Percentiles rank a stretch among this genome's conserved stretches.
Conservation (phyloP, 2,888 invertebrate genomes). For the Palloptera scutellata region DNA sequence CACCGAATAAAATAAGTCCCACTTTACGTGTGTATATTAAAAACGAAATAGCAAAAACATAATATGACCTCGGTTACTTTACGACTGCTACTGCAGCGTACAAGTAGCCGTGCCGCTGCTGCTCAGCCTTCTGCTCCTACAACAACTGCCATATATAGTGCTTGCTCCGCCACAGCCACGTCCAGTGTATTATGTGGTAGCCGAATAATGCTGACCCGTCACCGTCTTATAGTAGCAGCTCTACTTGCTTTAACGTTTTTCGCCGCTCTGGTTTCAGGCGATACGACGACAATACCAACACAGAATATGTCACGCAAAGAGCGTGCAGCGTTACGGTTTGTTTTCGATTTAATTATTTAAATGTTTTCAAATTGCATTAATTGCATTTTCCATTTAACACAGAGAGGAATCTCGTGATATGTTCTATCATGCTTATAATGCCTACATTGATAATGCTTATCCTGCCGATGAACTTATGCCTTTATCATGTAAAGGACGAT, state of each 20-base stretch:
- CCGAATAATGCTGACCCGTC: slow-evolving; percentile 2
- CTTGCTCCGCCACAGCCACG: neutral
- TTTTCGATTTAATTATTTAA: slow-evolving; percentile 27
- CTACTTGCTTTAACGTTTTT: slow-evolving; percentile 41
- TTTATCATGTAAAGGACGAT: slow-evolving; percentile 90
- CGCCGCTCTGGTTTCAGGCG: slow-evolving; percentile 43
- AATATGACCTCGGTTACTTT: slow-evolving; percentile 31
- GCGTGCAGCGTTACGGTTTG: slow-evolving; percentile 72
- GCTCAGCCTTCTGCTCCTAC: no score
- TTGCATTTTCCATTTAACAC: neutral
- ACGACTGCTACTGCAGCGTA: neutral
- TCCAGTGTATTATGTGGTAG: slow-evolving; percentile 10
- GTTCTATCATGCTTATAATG: slow-evolving; percentile 96
- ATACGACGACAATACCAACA: slow-evolving; percentile 55
- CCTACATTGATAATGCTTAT: slow-evolving; percentile 97
- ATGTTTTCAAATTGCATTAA: neutral
- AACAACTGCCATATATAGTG: no score
- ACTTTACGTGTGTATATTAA: no score
- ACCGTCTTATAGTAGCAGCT: slow-evolving; percentile 35
- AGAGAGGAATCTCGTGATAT: slow-evolving; percentile 92
- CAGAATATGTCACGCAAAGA: slow-evolving; percentile 72
- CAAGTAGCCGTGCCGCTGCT: neutral
- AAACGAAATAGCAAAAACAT: no score
- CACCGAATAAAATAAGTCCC: no score
- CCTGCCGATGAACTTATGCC: slow-evolving; percentile 99